phyloP scores from a whole-genome alignment of 2,113 vertebrate species.

The Camelus bactrianus region DNA sequence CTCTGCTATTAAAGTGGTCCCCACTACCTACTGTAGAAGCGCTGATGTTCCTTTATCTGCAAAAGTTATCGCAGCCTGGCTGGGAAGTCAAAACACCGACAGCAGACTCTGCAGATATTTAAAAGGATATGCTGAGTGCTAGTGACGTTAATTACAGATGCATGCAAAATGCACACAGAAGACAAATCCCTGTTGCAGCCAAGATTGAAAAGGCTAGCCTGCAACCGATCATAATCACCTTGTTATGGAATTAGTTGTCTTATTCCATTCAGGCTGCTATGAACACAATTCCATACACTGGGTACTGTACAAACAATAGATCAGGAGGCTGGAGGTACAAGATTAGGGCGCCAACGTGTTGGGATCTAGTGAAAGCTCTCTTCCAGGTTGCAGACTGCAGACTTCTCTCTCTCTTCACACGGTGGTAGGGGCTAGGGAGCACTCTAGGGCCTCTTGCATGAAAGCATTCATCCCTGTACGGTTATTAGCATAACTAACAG shows the following conservation, averaged over 20 bases:
- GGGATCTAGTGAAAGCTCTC: not conserved
- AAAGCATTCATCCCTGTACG: not conserved
- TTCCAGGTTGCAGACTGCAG: not conserved
- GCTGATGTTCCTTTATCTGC: not conserved
- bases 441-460: not conserved
- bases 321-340: not conserved
- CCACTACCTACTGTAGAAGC: not conserved
- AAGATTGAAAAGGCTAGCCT: not conserved
- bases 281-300: not conserved
- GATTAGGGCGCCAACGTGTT: not conserved
- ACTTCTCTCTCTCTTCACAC: not conserved
- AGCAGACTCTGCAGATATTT: not conserved
- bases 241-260: not conserved
- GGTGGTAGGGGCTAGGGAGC: not conserved
- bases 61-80: not conserved
- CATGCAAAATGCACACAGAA: not conserved
- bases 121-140: not conserved
- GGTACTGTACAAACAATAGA: not conserved
- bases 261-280: not conserved
- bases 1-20: not conserved
- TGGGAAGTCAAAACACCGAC: not conserved
- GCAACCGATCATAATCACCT: not conserved
- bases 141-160: not conserved
- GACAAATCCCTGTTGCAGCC: not conserved
- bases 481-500: not conserved